Percentiles rank a stretch among this genome's conserved stretches.
phyloP scores from a whole-genome alignment of 2,888 invertebrate species.

The Caradrina kadenii region DNA sequence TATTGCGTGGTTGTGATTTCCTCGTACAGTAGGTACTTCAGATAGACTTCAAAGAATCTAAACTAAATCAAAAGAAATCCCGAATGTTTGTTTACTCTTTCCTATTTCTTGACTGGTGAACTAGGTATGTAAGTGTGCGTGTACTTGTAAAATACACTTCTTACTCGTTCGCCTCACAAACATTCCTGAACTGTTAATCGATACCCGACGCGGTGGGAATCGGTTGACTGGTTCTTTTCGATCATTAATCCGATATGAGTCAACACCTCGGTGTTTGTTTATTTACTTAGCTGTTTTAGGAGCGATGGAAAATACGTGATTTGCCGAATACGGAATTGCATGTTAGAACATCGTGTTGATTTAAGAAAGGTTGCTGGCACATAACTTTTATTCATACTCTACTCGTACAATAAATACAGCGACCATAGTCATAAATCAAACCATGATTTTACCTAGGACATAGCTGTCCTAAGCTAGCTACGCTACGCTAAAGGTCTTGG shows the following conservation, averaged over 20 bases:
- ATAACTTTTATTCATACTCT: too few relatives aligned
- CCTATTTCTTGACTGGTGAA: constrained; percentile 18
- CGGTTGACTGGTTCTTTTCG: constrained; percentile 33
- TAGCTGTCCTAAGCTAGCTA: too few relatives aligned
- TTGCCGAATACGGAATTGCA: not conserved
- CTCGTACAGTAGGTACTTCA: not conserved
- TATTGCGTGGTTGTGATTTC: not conserved
- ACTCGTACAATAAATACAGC: not conserved
- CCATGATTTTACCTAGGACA: too few relatives aligned
- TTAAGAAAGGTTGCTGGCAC: too few relatives aligned
- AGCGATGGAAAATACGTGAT: not conserved
- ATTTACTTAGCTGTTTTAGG: constrained; percentile 16
- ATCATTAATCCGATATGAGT: constrained; percentile 42
- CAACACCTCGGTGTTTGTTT: constrained; percentile 26
- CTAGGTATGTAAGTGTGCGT: constrained; percentile 21
- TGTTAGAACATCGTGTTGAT: not conserved
- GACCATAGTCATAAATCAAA: constrained; percentile 1
- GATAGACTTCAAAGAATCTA: not conserved
- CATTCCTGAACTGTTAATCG: constrained; percentile 50
- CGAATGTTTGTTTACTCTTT: constrained; percentile 26
- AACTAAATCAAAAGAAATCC: constrained; percentile 12
- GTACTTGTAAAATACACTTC: constrained; percentile 13
- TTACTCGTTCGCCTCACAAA: constrained; percentile 34
- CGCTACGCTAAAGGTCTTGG: too few relatives aligned
- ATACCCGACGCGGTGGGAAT: constrained; percentile 37